Conservation (phyloP, 2,888 invertebrate species). For the Chydorus sphaericus region DNA sequence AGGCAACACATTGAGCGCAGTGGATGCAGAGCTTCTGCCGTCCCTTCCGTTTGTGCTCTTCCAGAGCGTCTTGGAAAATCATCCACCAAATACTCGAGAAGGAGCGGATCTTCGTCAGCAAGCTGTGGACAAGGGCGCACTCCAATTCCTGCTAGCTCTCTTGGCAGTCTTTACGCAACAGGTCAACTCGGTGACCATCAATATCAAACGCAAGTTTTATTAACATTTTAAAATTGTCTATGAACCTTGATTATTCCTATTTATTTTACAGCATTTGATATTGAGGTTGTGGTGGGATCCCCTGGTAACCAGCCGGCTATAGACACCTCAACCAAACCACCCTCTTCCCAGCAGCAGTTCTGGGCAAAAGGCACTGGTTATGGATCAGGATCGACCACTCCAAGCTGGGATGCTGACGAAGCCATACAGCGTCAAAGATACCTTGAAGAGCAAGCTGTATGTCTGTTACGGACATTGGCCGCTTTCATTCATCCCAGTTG, state of each 20-base stretch:
- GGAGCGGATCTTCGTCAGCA: slow-evolving; percentile 57
- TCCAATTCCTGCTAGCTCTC: slow-evolving; percentile 71
- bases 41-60: slow-evolving; percentile 66
- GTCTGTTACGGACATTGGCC: slow-evolving; percentile 7
- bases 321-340: background rate
- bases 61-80: slow-evolving; percentile 57
- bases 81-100: slow-evolving; percentile 57
- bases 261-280: background rate
- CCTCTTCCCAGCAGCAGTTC: slow-evolving; percentile 43
- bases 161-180: slow-evolving; percentile 67
- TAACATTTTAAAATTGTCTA: too few relatives aligned
- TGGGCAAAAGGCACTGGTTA: slow-evolving; percentile 97
- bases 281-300: slow-evolving; percentile 3
- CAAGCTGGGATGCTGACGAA: slow-evolving; percentile 93
- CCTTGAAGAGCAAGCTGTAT: slow-evolving; percentile 52
- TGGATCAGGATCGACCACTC: slow-evolving; percentile 86
- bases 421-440: slow-evolving; percentile 74
- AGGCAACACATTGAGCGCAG: slow-evolving; percentile 54
- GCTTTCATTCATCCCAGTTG: slow-evolving; percentile 3
- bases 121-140: slow-evolving; percentile 68
- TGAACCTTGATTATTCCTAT: background rate
- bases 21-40: slow-evolving; percentile 49
- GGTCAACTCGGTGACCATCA: slow-evolving; percentile 3
- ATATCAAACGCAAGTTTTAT: slow-evolving; percentile 7
- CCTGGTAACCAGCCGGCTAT: background rate